Percentiles rank a stretch among this genome's conserved stretches.
phyloP scores from a whole-genome alignment of 2,113 vertebrate species.

The Prunella fulvescens region DNA sequence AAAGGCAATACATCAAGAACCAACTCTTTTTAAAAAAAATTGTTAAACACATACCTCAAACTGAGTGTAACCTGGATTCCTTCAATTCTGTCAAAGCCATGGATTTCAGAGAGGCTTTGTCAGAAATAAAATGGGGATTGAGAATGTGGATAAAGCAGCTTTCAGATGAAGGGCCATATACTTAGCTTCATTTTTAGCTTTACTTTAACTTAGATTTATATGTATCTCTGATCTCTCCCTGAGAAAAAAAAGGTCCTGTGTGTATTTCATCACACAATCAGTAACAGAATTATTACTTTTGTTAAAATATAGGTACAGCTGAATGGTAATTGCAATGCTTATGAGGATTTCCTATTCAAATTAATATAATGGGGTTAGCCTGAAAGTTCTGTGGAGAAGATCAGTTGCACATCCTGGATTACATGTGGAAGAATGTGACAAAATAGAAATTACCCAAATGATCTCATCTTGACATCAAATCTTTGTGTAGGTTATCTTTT shows the following conservation, averaged over 20 bases:
- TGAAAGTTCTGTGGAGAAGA: neutral
- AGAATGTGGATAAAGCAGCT: conserved; percentile 5
- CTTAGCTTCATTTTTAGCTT: neutral
- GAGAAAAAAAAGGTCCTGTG: neutral
- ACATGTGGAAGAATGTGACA: conserved; percentile 36
- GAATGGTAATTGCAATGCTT: neutral
- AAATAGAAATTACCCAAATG: conserved; percentile 43
- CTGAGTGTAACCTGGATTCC: neutral
- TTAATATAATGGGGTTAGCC: neutral
- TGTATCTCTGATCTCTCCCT: neutral
- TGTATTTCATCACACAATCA: neutral
- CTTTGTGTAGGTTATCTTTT: conserved; percentile 11
- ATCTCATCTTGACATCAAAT: neutral
- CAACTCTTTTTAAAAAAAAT: neutral
- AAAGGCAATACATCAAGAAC: neutral
- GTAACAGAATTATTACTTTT: neutral
- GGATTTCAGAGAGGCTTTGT: conserved; percentile 18
- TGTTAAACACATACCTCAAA: neutral
- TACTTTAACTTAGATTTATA: neutral
- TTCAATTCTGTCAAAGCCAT: neutral
- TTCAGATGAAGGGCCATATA: neutral
- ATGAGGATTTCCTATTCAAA: neutral
- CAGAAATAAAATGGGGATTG: conserved; percentile 29
- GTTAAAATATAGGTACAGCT: neutral
- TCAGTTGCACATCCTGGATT: conserved; percentile 48